A percentile compares a stretch with the other conserved stretches of the same genome.
phyloP scores from a whole-genome alignment of 2,888 invertebrate species.

The Yponomeuta plumbellus region DNA sequence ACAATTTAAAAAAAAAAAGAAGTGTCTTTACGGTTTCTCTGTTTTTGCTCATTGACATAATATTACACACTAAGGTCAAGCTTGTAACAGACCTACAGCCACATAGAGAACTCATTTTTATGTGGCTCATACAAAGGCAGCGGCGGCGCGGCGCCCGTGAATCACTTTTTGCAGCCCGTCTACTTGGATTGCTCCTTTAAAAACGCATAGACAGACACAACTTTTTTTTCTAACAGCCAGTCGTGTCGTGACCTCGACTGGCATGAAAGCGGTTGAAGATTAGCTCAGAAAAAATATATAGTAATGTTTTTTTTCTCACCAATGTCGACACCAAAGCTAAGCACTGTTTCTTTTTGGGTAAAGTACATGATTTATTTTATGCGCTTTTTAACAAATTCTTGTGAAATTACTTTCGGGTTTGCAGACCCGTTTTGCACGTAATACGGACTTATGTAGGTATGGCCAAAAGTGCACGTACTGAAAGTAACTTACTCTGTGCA shows the following conservation, averaged over 20 bases:
- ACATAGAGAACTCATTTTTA: not conserved
- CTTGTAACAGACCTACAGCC: not conserved
- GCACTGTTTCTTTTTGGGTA: not conserved
- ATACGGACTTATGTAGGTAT: not conserved
- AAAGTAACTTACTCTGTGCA: no score
- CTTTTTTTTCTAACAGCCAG: constrained; percentile 50
- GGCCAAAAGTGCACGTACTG: no score
- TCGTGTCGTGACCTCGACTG: constrained; percentile 66
- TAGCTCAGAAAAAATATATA: constrained; percentile 42
- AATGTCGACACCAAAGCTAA: not conserved
- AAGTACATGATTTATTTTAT: constrained; percentile 1
- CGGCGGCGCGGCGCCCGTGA: constrained; percentile 30
- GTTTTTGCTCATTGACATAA: no score
- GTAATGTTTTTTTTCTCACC: constrained; percentile 35
- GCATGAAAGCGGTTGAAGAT: constrained; percentile 61
- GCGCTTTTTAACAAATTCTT: not conserved
- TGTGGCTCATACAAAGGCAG: not conserved
- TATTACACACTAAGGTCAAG: no score
- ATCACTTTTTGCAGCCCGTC: constrained; percentile 61
- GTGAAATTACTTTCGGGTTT: not conserved
- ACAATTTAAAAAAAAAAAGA: no score
- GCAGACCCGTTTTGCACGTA: not conserved
- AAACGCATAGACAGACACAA: constrained; percentile 37
- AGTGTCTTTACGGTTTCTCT: no score
- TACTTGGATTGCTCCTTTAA: constrained; percentile 49